Conservation (phyloP, 1,140 invertebrate species). For the Brachionus sp. region DNA sequence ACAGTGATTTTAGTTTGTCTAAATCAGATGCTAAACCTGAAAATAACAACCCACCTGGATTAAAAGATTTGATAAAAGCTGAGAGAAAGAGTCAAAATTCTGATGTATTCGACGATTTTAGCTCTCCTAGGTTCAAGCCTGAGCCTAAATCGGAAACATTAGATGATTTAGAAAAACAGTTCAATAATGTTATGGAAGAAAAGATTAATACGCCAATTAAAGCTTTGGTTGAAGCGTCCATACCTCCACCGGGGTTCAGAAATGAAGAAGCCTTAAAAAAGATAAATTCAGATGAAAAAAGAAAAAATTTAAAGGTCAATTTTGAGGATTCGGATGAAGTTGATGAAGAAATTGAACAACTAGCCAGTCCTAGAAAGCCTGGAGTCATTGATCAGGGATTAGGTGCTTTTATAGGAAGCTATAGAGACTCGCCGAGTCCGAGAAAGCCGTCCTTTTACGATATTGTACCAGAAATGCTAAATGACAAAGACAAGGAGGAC, state of each 20-base stretch:
- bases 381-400: not conserved
- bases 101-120: not conserved
- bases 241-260: not conserved
- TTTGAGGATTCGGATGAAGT: conserved; percentile 23
- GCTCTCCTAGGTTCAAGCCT: not conserved
- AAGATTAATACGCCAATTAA: not conserved
- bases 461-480: not conserved
- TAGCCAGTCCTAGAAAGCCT: not conserved
- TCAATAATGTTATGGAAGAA: not conserved
- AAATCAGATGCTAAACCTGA: not conserved
- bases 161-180: conserved; percentile 21
- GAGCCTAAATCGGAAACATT: conserved; percentile 20
- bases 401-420: conserved; percentile 1
- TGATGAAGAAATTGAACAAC: not conserved
- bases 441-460: not conserved
- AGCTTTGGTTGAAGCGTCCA: not conserved
- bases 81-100: not conserved
- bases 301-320: conserved; percentile 17
- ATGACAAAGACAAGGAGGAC: conserved; percentile 23
- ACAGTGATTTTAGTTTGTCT: not conserved
- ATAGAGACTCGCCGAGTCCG: conserved; percentile 16
- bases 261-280: not conserved
- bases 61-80: not conserved
- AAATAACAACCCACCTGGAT: not conserved
- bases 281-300: not conserved